phyloP scores from a whole-genome alignment of 2,113 vertebrate species.

The Australoheros scitulus region DNA sequence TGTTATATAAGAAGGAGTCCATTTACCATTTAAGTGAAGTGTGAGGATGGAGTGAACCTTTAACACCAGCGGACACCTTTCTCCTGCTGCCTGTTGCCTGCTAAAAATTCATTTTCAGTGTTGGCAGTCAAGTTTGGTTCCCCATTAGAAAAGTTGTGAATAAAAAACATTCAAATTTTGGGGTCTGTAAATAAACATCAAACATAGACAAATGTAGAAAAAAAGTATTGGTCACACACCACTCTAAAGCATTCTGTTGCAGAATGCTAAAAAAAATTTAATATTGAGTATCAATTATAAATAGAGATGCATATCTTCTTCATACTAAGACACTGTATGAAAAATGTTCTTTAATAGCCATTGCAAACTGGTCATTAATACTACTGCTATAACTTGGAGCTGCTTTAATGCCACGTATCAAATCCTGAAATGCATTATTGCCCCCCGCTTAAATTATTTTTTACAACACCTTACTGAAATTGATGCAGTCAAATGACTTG shows the following conservation, averaged over 20 bases:
- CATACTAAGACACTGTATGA: constrained; percentile 25
- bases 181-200: neutral
- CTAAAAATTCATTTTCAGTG: neutral
- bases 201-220: neutral
- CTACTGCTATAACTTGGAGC: constrained; percentile 2
- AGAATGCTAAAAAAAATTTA: neutral
- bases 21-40: neutral
- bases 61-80: neutral
- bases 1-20: too few species aligned
- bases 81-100: neutral
- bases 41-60: neutral
- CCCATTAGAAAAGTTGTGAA: neutral
- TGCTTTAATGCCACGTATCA: constrained; percentile 2
- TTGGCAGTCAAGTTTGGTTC: neutral
- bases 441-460: constrained; percentile 40
- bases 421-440: constrained; percentile 1
- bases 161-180: neutral
- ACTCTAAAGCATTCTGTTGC: neutral
- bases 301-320: neutral
- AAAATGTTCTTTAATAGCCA: neutral
- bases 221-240: neutral
- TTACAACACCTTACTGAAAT: constrained; percentile 27
- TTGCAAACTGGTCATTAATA: constrained; percentile 44
- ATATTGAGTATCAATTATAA: neutral
- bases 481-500: constrained; percentile 48